These are phyloP conservation scores for Bombus waltoni DNA, from an alignment of 1,140 invertebrate species.

Conservation along the genomic window DNA sequence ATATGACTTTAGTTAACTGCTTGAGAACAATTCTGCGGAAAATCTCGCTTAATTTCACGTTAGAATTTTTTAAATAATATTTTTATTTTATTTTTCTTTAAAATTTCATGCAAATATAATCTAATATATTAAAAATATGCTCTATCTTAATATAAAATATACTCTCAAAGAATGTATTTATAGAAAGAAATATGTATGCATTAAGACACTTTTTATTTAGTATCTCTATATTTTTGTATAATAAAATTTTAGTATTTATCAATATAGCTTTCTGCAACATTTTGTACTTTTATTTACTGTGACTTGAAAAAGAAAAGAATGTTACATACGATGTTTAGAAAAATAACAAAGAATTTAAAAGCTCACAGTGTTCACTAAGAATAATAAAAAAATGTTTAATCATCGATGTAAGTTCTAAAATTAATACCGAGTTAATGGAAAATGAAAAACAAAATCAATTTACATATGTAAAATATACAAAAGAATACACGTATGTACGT, in stretches of 20 bases:
- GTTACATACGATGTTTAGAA: not conserved
- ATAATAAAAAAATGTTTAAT: not conserved
- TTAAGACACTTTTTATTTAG: too few species aligned
- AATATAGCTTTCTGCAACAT: not conserved
- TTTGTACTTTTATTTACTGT: not conserved
- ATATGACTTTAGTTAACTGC: slow-evolving; percentile 2
- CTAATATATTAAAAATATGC: not conserved
- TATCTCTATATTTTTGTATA: not conserved
- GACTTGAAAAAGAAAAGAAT: not conserved
- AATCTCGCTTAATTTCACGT: not conserved
- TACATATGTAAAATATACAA: too few species aligned
- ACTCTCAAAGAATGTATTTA: not conserved
- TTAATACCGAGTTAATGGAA: too few species aligned
- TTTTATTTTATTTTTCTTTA: not conserved
- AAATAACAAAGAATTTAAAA: not conserved
- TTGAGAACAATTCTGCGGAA: not conserved
- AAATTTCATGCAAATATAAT: not conserved
- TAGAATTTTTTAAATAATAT: not conserved
- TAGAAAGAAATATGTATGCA: too few species aligned
- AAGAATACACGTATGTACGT: too few species aligned
- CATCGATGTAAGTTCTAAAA: too few species aligned
- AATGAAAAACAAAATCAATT: too few species aligned
- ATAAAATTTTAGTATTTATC: not conserved
- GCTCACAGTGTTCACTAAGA: not conserved
- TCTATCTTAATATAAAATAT: not conserved